These are phyloP conservation scores for Serilophus lunatus DNA, from an alignment of 2,113 vertebrate genomes.

Conservation along the genomic window DNA sequence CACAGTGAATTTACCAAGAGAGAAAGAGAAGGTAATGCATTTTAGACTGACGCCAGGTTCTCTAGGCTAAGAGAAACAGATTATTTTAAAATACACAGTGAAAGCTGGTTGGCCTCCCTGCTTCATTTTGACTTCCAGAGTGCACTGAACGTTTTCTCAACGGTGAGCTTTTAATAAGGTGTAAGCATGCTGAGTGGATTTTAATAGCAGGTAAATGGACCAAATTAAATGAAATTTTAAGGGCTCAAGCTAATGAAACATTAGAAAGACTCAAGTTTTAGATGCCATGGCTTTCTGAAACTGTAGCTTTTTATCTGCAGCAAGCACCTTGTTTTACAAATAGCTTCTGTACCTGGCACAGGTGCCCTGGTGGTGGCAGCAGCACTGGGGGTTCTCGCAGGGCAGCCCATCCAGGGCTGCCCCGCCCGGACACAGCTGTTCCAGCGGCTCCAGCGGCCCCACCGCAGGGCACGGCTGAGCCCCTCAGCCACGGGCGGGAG, in stretches of 20 bases:
- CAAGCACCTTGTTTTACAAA: not conserved
- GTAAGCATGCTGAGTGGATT: not conserved
- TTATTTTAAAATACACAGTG: not conserved
- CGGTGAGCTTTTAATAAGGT: not conserved
- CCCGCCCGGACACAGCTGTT: not conserved
- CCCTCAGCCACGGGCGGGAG: not conserved
- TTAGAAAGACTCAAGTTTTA: not conserved
- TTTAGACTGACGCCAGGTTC: not conserved
- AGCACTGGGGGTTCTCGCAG: accelerated
- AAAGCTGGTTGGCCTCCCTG: not conserved
- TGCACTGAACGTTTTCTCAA: not conserved
- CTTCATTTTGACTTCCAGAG: not conserved
- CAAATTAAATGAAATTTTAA: not conserved
- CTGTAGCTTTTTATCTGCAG: not conserved
- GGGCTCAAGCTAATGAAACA: not conserved
- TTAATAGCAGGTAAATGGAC: not conserved
- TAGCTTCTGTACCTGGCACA: accelerated
- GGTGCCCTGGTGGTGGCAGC: accelerated
- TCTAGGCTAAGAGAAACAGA: not conserved
- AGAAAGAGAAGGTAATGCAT: not conserved
- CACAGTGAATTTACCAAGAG: not conserved
- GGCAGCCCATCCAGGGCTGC: not conserved
- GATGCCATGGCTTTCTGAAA: not conserved
- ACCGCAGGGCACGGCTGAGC: not conserved
- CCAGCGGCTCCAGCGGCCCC: not conserved